A percentile compares a stretch with the other conserved stretches of the same genome.
Evolutionary conservation across 2,797 vertebrate species (phyloP).

Genomic region (Merluccius polli): DNA sequence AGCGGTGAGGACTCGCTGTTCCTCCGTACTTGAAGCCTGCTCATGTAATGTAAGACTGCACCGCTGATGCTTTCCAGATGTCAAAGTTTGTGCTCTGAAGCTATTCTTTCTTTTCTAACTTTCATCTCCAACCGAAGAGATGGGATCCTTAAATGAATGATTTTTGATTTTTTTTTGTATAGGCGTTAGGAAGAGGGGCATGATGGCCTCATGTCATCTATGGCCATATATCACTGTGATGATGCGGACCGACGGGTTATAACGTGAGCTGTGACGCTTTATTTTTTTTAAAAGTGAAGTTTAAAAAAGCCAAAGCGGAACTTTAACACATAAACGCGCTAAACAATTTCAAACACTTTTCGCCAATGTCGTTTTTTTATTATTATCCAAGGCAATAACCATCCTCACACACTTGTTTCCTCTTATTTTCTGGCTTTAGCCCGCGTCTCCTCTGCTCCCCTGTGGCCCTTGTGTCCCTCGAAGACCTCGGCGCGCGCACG

Average conservation of each 20-base stretch:
- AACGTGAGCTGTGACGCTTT: background rate
- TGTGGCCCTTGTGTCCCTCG: slow-evolving; percentile 67
- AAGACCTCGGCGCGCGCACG: slow-evolving; percentile 50
- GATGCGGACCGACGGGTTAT: background rate
- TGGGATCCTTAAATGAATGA: too few species aligned
- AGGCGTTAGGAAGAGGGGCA: too few species aligned
- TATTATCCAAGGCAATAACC: background rate
- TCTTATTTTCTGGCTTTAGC: slow-evolving; percentile 10
- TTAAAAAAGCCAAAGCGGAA: background rate
- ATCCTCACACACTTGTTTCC: background rate
- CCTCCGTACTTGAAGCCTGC: slow-evolving; percentile 56
- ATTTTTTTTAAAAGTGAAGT: too few species aligned
- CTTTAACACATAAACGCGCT: background rate
- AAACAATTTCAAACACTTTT: background rate
- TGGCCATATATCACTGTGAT: background rate
- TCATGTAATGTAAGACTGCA: slow-evolving; percentile 57
- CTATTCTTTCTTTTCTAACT: slow-evolving; percentile 28
- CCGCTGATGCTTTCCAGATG: slow-evolving; percentile 75
- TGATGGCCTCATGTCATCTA: background rate
- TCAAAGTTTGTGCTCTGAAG: slow-evolving; percentile 15
- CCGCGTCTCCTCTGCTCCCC: slow-evolving; percentile 54
- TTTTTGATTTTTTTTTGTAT: too few species aligned
- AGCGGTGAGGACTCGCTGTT: slow-evolving; percentile 54
- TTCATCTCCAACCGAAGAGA: slow-evolving; percentile 47
- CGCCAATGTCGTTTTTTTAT: background rate